Evolutionary conservation across 2,888 invertebrate species (phyloP), one percentile per base, ranked within the genome.

Genomic region (Tipula confusa): DNA sequence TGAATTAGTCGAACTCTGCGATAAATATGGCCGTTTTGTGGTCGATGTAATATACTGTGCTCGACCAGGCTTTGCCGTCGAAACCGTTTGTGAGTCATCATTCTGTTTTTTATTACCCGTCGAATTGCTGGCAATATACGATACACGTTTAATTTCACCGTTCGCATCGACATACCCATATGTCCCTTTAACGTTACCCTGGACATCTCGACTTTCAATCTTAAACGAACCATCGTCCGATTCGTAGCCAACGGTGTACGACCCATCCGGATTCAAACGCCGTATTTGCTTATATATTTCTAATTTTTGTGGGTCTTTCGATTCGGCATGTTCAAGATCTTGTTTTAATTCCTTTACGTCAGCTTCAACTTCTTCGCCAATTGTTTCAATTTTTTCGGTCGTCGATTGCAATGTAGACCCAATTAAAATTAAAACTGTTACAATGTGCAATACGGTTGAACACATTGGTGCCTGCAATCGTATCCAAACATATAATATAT

Each of bases 181-280:
- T 83, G 95, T 95, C 64, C 95, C 95, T 88, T 95, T 95, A 85
- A 95, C 94, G 88, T 95, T 94, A 7, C 95, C 95, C 85, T 93
- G 90, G 82, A 94, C 94, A 88, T 95, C 95, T 85, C 95, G 91
- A 87, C 94, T 95, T 89, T 95, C 95, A 84, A 95, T 95, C 90
- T 96, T 95, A 88, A 95, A 96, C 0, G 95, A 94, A 2, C 96
- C 96, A 88, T 96, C 96, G 82, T 94, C 95, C 1, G 95, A 95
- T 90, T 96, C 96, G 87, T 95, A 96, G 0, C 96, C 96, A 85
- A 95, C 95, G 0, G 95, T 95, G 87, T 96, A 96, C 0, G 95
- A 95, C 31, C 96, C 96, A 87, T 96, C 96, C 83, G 94, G 94
- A 88, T 96, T 96, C 1, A 95, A 91, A 87, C 94, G 92, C 85